Percentiles rank a stretch among this genome's conserved stretches.
Evolutionary conservation across 2,797 vertebrate genomes (phyloP).

Genomic region (Hephaestus fuliginosus): DNA sequence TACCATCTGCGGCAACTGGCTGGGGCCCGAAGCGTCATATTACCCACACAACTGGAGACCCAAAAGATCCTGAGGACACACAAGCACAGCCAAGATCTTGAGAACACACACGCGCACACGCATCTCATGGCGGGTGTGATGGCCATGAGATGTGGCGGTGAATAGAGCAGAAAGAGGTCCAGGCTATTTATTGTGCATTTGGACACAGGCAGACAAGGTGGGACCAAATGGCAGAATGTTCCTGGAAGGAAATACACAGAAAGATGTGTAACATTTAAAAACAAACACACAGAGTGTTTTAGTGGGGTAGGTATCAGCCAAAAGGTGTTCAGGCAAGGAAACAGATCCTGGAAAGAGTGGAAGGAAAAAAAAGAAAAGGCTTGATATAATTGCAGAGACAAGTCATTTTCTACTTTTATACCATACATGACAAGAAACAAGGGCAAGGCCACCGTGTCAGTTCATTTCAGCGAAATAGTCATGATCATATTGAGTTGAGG

Average conservation of each 20-base stretch:
- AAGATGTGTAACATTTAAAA: conserved; percentile 61
- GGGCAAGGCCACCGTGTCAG: too few relatives aligned
- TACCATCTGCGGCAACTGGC: conserved; percentile 78
- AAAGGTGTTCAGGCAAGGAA: conserved; percentile 16
- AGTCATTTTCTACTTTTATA: conserved; percentile 18
- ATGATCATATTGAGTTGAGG: neutral
- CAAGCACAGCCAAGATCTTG: conserved; percentile 31
- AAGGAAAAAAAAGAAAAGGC: neutral
- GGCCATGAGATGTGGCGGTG: conserved; percentile 32
- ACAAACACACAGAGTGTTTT: conserved; percentile 56
- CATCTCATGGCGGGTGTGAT: conserved; percentile 32
- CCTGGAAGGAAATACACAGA: conserved; percentile 58
- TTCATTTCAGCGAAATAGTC: neutral
- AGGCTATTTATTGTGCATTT: conserved; percentile 45
- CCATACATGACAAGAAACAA: neutral
- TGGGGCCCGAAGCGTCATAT: conserved; percentile 66
- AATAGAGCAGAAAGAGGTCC: conserved; percentile 31
- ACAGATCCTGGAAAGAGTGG: conserved; percentile 18
- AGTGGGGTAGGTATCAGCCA: conserved; percentile 35
- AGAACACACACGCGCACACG: conserved; percentile 21
- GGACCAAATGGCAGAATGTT: conserved; percentile 53
- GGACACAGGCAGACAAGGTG: conserved; percentile 37
- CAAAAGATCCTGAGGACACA: conserved; percentile 56
- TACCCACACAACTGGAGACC: conserved; percentile 77
- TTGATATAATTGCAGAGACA: conserved; percentile 17